Base-by-base conservation (phyloP, 2,113 vertebrate species). In the Plecturocebus donacophilus region DNA sequence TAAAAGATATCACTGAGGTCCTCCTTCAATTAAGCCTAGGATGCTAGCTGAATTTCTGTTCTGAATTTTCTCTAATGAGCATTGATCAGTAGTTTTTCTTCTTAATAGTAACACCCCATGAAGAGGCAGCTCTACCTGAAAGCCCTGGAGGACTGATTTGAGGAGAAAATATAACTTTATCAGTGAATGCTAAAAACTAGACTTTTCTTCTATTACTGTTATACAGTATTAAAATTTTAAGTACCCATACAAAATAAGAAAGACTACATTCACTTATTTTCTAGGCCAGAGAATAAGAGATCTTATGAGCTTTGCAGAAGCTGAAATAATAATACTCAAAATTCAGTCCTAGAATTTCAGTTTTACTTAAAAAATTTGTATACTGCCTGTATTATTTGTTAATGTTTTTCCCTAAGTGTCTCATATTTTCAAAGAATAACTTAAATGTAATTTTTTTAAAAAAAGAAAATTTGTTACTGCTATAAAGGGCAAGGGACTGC, bases 41-140 rank as follows among this genome's bases (percentile, higher is more conserved):
- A 90, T 56, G 81, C 27, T 1, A 58, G 3, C 5, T 91, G 47
- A 32, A 9, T 42, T 94, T n/a, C 11, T 93, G 8, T 79, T 45
- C 16, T 95, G 71, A 25, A 11, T 42, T 79, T 76, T 27, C 2
- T 90, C 6, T 66, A 3, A n/a, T 85, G 35, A 96, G 47, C 4
- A 38, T 0, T 73, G 56, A 85, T 70, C 66, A 9, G 14, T 35
- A 76, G 56, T 13, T 93, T 16, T 0, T 40, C 86, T 38, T 95
- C 77, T 97, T 93, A 91, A 76, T 54, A 97, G 12, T 3, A 3
- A 17, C 7, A n/a, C 21, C 49, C 35, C 68, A 76, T 54, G 77
- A 96, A 81, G 38, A 94, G n/a, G 12, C n/a, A 89, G 52, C 21
- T 96, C 9, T 91, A 91, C 61, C 47, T 58, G 30, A 91, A 97